These are phyloP conservation scores for Lasioglossum malachurum DNA, from an alignment of 2,888 invertebrate species.

Conservation along the genomic window DNA sequence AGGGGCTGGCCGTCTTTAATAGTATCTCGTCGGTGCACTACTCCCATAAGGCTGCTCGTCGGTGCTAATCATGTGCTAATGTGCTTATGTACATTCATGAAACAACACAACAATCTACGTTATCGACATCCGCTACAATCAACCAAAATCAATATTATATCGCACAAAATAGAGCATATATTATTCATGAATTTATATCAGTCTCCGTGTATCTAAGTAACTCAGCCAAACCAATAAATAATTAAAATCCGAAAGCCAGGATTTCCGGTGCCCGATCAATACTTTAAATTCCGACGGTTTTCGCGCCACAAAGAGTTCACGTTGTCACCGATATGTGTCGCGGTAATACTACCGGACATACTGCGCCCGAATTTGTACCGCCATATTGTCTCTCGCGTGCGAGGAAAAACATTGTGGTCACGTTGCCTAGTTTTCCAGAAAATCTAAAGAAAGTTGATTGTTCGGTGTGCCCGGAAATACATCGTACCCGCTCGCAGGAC, in stretches of 20 bases:
- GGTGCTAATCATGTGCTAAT: too few species aligned
- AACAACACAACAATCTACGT: too few species aligned
- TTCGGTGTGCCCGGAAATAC: slow-evolving; percentile 31
- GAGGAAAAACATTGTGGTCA: slow-evolving; percentile 89
- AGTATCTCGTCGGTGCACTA: too few species aligned
- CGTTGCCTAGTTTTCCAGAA: slow-evolving; percentile 86
- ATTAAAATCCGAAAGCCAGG: neutral
- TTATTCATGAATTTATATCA: neutral
- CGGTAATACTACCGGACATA: slow-evolving; percentile 59
- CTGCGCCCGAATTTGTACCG: slow-evolving; percentile 82
- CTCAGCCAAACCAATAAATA: neutral
- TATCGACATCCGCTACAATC: too few species aligned
- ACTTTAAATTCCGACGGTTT: slow-evolving; percentile 10
- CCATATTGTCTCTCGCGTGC: slow-evolving; percentile 89
- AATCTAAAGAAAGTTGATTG: slow-evolving; percentile 44
- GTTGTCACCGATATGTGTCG: slow-evolving; percentile 34
- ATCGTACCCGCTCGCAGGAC: neutral
- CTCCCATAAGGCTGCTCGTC: too few species aligned
- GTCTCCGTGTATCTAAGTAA: neutral
- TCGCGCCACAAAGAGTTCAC: slow-evolving; percentile 21
- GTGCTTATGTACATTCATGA: too few species aligned
- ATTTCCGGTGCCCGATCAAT: neutral
- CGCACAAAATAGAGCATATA: neutral
- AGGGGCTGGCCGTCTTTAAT: too few species aligned
- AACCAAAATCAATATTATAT: neutral